phyloP scores from a whole-genome alignment of 2,797 vertebrate species.

The Melanotaenia trifasciata region DNA sequence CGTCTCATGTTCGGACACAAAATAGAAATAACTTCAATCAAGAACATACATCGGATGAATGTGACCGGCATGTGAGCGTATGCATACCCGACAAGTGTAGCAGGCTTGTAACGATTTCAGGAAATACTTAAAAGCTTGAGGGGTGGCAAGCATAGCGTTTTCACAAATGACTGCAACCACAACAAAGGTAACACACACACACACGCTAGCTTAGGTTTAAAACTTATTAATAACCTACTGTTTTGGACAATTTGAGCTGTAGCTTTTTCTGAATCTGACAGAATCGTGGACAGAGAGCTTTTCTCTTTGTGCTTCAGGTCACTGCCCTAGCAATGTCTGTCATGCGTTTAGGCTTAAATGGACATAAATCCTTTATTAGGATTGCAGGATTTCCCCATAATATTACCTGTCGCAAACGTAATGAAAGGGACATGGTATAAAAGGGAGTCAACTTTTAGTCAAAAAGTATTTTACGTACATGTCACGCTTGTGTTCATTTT shows the following conservation, averaged over 20 bases:
- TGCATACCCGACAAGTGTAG: conserved; percentile 6
- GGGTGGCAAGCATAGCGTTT: conserved; percentile 30
- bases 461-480: no score
- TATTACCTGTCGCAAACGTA: background rate
- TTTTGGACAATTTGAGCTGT: background rate
- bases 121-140: conserved; percentile 21
- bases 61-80: background rate
- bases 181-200: conserved; percentile 61
- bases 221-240: background rate
- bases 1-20: conserved; percentile 9
- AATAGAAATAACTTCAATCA: background rate
- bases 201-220: background rate
- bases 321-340: background rate
- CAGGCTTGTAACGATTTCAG: conserved; percentile 4
- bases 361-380: background rate
- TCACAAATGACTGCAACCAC: conserved; percentile 51
- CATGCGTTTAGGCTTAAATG: background rate
- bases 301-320: conserved; percentile 4
- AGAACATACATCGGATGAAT: background rate
- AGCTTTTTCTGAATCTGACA: background rate
- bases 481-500: background rate
- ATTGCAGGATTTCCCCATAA: background rate
- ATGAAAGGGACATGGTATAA: background rate
- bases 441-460: no score
- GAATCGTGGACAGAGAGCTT: no score